Evolutionary conservation across 2,113 vertebrate genomes (phyloP).

Genomic region (Leptobrachium leishanense): DNA sequence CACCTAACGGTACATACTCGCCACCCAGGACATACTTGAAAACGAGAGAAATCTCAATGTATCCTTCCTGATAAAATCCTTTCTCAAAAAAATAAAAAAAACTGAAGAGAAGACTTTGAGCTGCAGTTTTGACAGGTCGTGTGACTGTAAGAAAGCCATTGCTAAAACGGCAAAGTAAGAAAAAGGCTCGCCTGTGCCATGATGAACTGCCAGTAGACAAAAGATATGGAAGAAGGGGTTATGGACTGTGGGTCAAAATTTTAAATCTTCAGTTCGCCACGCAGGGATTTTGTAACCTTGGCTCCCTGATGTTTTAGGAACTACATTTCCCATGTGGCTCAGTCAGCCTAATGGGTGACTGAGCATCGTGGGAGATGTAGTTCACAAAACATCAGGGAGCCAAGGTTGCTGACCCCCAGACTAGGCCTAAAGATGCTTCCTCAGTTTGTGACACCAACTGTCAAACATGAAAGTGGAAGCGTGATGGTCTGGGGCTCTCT

Average conservation of each 20-base stretch:
- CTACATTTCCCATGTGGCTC: too few relatives aligned
- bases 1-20: too few relatives aligned
- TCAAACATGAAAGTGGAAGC: conserved; percentile 5
- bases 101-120: background rate
- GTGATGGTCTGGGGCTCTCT: conserved; percentile 6
- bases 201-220: background rate
- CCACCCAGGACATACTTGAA: too few relatives aligned
- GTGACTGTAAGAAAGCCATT: background rate
- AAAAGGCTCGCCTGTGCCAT: background rate
- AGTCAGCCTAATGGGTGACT: background rate
- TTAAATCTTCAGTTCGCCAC: too few relatives aligned
- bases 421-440: background rate
- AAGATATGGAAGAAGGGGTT: too few relatives aligned
- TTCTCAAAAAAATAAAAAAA: too few relatives aligned
- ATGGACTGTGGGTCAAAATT: too few relatives aligned
- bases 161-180: background rate
- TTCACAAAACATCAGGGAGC: background rate
- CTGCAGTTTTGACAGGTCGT: background rate
- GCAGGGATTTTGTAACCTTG: too few relatives aligned
- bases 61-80: too few relatives aligned
- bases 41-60: too few relatives aligned
- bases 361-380: background rate
- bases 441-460: background rate
- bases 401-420: background rate
- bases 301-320: too few relatives aligned